Base-by-base conservation (phyloP, 2,113 vertebrate genomes). In the Anarrhichthys ocellatus region DNA sequence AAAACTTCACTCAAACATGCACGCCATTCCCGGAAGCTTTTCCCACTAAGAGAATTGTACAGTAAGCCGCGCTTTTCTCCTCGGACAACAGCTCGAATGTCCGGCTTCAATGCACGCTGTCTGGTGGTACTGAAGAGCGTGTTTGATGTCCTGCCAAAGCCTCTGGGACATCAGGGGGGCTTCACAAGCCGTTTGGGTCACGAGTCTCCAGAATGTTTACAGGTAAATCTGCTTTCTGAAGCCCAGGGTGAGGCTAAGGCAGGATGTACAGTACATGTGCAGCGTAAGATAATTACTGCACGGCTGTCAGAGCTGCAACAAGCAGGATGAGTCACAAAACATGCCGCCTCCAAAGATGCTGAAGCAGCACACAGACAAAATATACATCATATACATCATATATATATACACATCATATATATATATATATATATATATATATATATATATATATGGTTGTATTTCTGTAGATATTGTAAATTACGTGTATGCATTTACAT, bases 1-100 rank as follows among this genome's bases (percentile, higher is more conserved):
- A 62, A 86, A 76, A 82, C 83, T 80, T 87, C 83, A 83, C 72
- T 88, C 84, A 82, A 58, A 77, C 66, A 74, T 50, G 69, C 78
- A 74, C 2, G 27, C 10, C 8, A 32, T 70, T 58, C 52, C 2
- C 22, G 7, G 56, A 54, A 62, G 27, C 29, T 14, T 58, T 27
- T 20, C 11, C 4, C 34, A 5, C n/a, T 18, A 13, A 17, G 15
- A 29, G 20, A 68, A 44, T 42, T 2, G 0, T 14, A 34, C 32
- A 18, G 32, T 56, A 18, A 14, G 62, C 3, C 27, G 17, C 2
- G 17, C 56, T 66, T 67, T 70, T 24, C 73, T 80, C 44, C 62
- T 38, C 24, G 65, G 34, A 70, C 73, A 76, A 56, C 58, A n/a
- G 76, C 48, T 44, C 40, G 20, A 69, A 64, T 24, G 67, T 65